Evolutionary conservation across 2,797 vertebrate genomes (phyloP).

Genomic region (Eptatretus atami): DNA sequence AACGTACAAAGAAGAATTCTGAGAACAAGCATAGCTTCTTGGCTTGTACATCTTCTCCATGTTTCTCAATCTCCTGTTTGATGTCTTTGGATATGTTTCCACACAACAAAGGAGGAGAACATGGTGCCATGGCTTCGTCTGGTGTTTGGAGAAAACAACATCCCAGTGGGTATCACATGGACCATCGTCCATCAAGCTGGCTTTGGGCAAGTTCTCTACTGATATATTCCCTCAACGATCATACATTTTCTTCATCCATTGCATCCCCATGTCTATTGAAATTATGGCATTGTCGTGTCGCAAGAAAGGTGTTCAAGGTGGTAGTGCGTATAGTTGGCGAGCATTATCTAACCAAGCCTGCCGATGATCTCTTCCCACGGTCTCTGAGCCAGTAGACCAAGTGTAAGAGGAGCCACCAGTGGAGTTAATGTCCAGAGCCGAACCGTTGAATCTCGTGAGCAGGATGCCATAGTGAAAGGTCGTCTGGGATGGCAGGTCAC

Average conservation of each 20-base stretch:
- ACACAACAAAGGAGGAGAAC: slow-evolving; percentile 41
- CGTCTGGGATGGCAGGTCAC: slow-evolving; percentile 54
- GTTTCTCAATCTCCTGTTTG: slow-evolving; percentile 66
- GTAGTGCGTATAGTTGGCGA: background rate
- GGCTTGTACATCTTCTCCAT: slow-evolving; percentile 18
- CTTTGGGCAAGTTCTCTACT: no score
- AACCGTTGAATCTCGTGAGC: slow-evolving; percentile 79
- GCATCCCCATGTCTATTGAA: no score
- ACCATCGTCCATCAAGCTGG: no score
- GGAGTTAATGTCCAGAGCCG: slow-evolving; percentile 66
- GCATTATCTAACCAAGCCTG: slow-evolving; percentile 28
- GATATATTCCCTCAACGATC: no score
- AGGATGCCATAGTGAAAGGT: slow-evolving; percentile 85
- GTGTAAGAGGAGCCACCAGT: slow-evolving; percentile 39
- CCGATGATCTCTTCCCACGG: slow-evolving; percentile 64
- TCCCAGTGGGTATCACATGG: no score
- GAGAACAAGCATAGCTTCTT: slow-evolving; percentile 76
- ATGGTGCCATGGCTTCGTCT: slow-evolving; percentile 46
- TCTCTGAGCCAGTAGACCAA: slow-evolving; percentile 40
- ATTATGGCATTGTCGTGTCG: no score
- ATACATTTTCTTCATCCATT: no score
- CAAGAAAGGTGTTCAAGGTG: no score
- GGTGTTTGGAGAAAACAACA: slow-evolving; percentile 4
- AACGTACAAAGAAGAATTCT: slow-evolving; percentile 59
- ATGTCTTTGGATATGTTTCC: slow-evolving; percentile 65